phyloP scores from a whole-genome alignment of 2,888 invertebrate species.

The Agrochola macilenta region DNA sequence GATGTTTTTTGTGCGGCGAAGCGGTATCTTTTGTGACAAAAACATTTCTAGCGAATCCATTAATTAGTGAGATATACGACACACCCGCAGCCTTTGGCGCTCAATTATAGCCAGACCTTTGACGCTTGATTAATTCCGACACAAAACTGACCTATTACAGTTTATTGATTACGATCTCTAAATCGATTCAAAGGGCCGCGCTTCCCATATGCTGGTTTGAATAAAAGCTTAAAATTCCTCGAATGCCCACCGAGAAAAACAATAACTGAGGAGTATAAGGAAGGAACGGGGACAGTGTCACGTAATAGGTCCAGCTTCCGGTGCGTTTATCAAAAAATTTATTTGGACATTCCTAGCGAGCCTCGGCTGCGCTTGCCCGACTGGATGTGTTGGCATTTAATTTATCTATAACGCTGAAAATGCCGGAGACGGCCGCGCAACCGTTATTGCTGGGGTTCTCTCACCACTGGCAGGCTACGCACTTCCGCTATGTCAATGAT shows the following conservation, averaged over 20 bases:
- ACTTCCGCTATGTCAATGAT: conserved; percentile 90
- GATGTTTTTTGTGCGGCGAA: conserved; percentile 71
- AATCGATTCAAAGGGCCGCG: conserved; percentile 88
- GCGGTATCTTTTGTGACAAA: conserved; percentile 87
- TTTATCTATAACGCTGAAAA: conserved; percentile 89
- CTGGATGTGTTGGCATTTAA: conserved; percentile 89
- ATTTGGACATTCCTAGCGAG: conserved; percentile 88
- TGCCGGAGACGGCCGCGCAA: conserved; percentile 82
- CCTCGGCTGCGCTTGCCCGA: conserved; percentile 80
- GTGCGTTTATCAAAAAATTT: conserved; percentile 89
- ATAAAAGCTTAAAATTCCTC: conserved; percentile 84
- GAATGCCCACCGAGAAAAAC: conserved; percentile 86
- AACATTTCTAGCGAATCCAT: conserved; percentile 88
- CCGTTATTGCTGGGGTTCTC: conserved; percentile 85
- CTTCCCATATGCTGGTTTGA: conserved; percentile 84
- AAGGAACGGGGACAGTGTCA: conserved; percentile 86
- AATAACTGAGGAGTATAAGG: conserved; percentile 84
- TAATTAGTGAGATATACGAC: conserved; percentile 90
- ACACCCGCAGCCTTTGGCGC: conserved; percentile 84
- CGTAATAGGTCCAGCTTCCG: conserved; percentile 89
- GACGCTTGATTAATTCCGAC: conserved; percentile 90
- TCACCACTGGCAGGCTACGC: conserved; percentile 81
- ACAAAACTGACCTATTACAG: conserved; percentile 89
- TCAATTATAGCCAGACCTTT: conserved; percentile 87
- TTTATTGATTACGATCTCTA: conserved; percentile 85